These are phyloP conservation scores for Ivindomyrus marchei DNA, from an alignment of 2,113 vertebrate species.

Conservation along the genomic window DNA sequence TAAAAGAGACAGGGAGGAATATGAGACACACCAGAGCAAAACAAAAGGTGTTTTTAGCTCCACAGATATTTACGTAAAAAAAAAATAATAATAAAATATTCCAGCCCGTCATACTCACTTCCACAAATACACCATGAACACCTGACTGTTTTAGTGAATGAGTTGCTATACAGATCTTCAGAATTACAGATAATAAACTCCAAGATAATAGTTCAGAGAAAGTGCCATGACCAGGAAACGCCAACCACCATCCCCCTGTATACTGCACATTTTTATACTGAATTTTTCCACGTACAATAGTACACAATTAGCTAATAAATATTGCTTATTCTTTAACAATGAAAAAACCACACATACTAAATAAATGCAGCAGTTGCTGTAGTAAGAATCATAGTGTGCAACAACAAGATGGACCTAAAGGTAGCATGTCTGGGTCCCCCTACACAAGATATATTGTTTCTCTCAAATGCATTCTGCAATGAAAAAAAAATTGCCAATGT, in stretches of 20 bases:
- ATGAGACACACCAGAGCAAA: not conserved
- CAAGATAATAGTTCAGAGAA: not conserved
- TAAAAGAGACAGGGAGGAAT: not conserved
- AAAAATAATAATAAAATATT: not conserved
- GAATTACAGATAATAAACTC: not conserved
- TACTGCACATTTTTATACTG: not conserved
- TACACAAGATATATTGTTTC: not conserved
- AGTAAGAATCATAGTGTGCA: not conserved
- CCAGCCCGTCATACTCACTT: not conserved
- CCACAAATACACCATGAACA: not conserved
- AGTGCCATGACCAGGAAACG: not conserved
- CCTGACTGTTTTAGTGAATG: not conserved
- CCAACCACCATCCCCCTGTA: not conserved
- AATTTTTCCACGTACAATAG: not conserved
- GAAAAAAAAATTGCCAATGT: not conserved
- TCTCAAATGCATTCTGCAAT: not conserved
- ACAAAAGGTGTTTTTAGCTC: not conserved
- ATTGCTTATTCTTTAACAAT: not conserved
- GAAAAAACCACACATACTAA: not conserved
- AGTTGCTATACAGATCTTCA: not conserved
- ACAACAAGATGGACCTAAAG: not conserved
- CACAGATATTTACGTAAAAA: not conserved
- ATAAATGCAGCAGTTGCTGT: not conserved
- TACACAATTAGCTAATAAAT: not conserved
- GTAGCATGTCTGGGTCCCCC: not conserved